Conservation (phyloP, 2,113 vertebrate species). For the Nanorana parkeri region DNA sequence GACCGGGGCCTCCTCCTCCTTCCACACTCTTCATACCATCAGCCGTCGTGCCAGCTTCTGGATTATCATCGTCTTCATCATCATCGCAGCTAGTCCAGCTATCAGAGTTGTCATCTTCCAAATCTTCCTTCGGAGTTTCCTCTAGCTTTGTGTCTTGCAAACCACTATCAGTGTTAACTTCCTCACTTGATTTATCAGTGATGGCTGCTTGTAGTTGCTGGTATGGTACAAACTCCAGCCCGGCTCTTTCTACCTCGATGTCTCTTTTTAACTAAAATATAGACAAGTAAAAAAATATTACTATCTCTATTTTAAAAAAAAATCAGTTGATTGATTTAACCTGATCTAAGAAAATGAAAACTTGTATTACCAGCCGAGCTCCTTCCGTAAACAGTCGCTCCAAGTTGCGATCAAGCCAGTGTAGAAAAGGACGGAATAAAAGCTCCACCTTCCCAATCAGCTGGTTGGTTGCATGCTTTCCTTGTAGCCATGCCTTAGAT, state of each 20-base stretch:
- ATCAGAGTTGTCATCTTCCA: constrained; percentile 27
- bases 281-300: not conserved
- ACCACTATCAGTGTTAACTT: constrained; percentile 26
- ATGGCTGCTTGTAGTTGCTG: constrained; percentile 70
- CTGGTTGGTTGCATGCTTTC: constrained; percentile 80
- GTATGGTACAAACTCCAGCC: constrained; percentile 78
- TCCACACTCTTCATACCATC: constrained; percentile 59
- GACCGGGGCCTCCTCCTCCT: constrained; percentile 67
- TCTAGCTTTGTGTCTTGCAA: not conserved
- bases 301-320: not conserved
- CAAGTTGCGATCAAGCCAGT: constrained; percentile 82
- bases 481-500: constrained; percentile 77
- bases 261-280: constrained; percentile 77
- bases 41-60: constrained; percentile 38
- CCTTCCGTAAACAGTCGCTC: constrained; percentile 80
- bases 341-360: not conserved
- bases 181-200: not conserved
- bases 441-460: constrained; percentile 79
- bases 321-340: too few species aligned
- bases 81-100: constrained; percentile 52
- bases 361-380: constrained; percentile 75
- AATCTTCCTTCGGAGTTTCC: not conserved
- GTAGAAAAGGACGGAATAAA: constrained; percentile 77
- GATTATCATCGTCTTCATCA: constrained; percentile 20
- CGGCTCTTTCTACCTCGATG: constrained; percentile 75